phyloP scores from a whole-genome alignment of 2,888 invertebrate species.

The Lapara coniferarum region DNA sequence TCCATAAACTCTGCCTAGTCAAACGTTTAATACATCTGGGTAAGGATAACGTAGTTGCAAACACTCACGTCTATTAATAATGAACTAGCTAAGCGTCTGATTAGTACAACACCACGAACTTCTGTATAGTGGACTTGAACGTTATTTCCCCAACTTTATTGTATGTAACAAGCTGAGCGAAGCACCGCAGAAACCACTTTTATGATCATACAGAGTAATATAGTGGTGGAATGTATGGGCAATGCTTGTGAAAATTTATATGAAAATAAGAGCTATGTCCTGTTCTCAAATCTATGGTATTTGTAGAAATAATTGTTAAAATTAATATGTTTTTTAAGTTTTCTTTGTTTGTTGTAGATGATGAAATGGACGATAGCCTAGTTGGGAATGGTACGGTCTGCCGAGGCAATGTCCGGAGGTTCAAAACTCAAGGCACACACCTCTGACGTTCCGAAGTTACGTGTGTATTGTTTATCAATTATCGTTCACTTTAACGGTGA shows the following conservation, averaged over 20 bases:
- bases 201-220: slow-evolving; percentile 2
- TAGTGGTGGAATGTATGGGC: neutral
- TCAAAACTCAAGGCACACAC: no score
- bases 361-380: no score
- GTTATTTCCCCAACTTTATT: slow-evolving; percentile 23
- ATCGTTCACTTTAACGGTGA: no score
- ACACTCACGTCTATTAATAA: slow-evolving; percentile 19
- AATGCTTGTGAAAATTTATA: neutral
- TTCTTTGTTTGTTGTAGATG: no score
- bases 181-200: slow-evolving; percentile 4
- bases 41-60: slow-evolving; percentile 5
- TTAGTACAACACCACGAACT: slow-evolving; percentile 17
- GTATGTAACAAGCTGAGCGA: slow-evolving; percentile 22
- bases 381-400: no score
- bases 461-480: no score
- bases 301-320: no score
- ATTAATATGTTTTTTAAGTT: no score
- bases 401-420: no score
- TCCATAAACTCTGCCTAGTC: neutral
- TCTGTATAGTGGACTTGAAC: slow-evolving; percentile 17
- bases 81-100: slow-evolving; percentile 24
- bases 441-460: no score
- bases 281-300: neutral
- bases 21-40: slow-evolving; percentile 14
- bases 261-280: neutral